Evolutionary conservation across 2,113 vertebrate genomes (phyloP), one percentile per base, ranked within the genome.

Genomic region (Atlantisia rogersi): DNA sequence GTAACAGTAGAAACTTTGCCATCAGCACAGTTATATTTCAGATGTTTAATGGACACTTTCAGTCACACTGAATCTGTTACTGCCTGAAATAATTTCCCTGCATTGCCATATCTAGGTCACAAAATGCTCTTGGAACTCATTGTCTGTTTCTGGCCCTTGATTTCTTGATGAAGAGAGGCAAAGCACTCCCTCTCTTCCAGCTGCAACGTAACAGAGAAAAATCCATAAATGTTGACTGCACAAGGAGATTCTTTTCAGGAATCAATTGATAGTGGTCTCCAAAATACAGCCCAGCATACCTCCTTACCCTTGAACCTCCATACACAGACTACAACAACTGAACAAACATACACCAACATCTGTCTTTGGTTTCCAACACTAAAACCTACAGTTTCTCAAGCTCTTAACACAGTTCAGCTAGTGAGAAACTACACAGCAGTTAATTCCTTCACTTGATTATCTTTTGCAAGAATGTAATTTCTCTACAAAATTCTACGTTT

Each of bases 171-270:
- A 70, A 1, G 0, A 63, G 9, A 77, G 19, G 59, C 29, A 91
- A 35, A 68, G 39, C 39, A 71, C 1, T 8, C 11, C 19, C 20
- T 37, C 35, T 48, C 50, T 7, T 17, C n/a, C 58, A 65, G 8
- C 25, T 70, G 42, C 60, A 75, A 21, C 1, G 10, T 15, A 29
- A 83, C 7, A 59, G 21, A 53, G 37, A 39, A 82, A 87, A 84
- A 2, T 48, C 44, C 13, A 1, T 5, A 50, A 53, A 7, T 15
- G 17, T 0, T 26, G 26, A 63, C 22, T 20, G 44, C 18, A 74
- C 13, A 75, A 60, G 35, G 25, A 5, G 18, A 70, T 8, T 42
- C 13, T 46, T 77, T 77, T 29, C 32, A 64, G 71, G 5, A 48
- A 11, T 48, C 42, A 40, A 13, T 29, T 50, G 78, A 37, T 2